Evolutionary conservation across 2,888 invertebrate species (phyloP).

Genomic region (Hypomecis atomaria): DNA sequence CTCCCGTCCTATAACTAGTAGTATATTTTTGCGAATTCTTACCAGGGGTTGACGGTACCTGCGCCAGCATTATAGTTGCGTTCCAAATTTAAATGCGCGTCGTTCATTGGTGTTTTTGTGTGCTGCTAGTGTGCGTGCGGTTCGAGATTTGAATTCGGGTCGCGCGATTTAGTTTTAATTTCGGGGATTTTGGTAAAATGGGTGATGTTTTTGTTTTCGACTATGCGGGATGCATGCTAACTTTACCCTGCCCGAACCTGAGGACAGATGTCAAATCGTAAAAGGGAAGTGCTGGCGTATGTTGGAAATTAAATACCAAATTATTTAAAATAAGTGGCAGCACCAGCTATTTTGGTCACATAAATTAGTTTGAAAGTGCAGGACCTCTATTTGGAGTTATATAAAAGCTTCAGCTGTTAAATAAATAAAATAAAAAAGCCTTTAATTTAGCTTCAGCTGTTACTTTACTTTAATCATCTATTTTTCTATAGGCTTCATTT

Average conservation of each 20-base stretch:
- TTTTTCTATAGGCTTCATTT: too few relatives aligned
- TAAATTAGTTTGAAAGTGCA: neutral
- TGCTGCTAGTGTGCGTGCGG: constrained; percentile 55
- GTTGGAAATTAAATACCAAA: constrained; percentile 12
- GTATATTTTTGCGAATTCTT: constrained; percentile 84
- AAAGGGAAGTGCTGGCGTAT: constrained; percentile 11
- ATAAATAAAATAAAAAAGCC: too few relatives aligned
- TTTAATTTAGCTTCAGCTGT: too few relatives aligned
- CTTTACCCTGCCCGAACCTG: constrained; percentile 20
- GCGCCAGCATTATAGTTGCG: constrained; percentile 66
- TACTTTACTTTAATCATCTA: too few relatives aligned
- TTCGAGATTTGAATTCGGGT: constrained; percentile 77
- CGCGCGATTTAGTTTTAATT: constrained; percentile 82
- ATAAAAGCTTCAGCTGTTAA: neutral
- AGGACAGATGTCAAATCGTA: constrained; percentile 26
- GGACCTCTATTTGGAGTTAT: neutral
- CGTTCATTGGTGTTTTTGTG: constrained; percentile 75
- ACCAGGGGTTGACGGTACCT: constrained; percentile 80
- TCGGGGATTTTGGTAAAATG: constrained; percentile 67
- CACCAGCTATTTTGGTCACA: neutral
- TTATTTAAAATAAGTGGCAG: constrained; percentile 1
- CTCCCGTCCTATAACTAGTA: constrained; percentile 73
- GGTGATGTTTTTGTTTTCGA: constrained; percentile 66
- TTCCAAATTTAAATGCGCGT: constrained; percentile 68
- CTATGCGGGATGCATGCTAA: constrained; percentile 56